Percentiles rank a stretch among this genome's conserved stretches.
phyloP scores from a whole-genome alignment of 2,113 vertebrate genomes.

The crab-eating macaque (Macaca fascicularis) region T2T-MFA8v1.1 NC_088375.1:156279501-156280000 shows the following conservation, averaged over 20 bases:
- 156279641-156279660: neutral
- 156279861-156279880: neutral
- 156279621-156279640: neutral
- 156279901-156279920: neutral
- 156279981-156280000: neutral
- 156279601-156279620: constrained; percentile 29
- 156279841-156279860: neutral
- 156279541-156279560: neutral
- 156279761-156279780: neutral
- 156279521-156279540: neutral
- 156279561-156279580: neutral
- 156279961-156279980: neutral
- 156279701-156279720: neutral
- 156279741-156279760: neutral
- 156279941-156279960: neutral
- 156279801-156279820: neutral
- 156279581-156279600: neutral
- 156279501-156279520: neutral
- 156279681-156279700: neutral
- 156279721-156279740: neutral
- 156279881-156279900: neutral
- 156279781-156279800: neutral
- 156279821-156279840: neutral
- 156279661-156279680: neutral
- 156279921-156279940: neutral